These are phyloP conservation scores for Diploscapter pachys DNA, from an alignment of 1,140 invertebrate species.

Conservation along the genomic window DNA sequence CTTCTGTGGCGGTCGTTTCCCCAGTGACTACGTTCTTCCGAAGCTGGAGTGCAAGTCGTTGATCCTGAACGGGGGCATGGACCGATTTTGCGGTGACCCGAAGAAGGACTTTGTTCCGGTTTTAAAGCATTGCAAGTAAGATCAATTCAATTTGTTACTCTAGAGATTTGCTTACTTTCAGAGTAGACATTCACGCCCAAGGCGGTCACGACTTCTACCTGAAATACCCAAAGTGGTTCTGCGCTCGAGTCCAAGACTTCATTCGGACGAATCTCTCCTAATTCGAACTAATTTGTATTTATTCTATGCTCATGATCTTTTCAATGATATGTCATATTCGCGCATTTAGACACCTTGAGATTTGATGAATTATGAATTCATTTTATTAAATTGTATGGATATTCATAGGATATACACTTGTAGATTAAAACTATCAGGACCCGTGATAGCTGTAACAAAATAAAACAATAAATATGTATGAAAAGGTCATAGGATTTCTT, in stretches of 20 bases:
- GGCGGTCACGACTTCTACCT: constrained; percentile 54
- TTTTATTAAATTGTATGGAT: too few species aligned
- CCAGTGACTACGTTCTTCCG: constrained; percentile 43
- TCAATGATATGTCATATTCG: too few species aligned
- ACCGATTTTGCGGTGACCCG: constrained; percentile 54
- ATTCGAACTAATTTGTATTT: too few species aligned
- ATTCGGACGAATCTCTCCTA: background rate
- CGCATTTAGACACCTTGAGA: too few species aligned
- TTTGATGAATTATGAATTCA: too few species aligned
- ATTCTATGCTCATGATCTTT: too few species aligned
- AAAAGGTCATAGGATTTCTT: too few species aligned
- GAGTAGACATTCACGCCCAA: constrained; percentile 54
- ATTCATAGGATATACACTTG: too few species aligned
- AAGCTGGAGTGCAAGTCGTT: constrained; percentile 50
- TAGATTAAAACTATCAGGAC: too few species aligned
- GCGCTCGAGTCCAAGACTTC: constrained; percentile 30
- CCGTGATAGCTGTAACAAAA: too few species aligned
- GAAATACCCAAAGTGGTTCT: constrained; percentile 56
- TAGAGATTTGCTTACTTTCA: constrained; percentile 32
- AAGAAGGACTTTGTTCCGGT: constrained; percentile 44
- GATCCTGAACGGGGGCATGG: constrained; percentile 50
- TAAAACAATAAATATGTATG: too few species aligned
- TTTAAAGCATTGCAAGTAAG: constrained; percentile 25
- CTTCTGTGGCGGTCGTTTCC: constrained; percentile 55
- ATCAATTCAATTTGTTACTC: constrained; percentile 16